Base-by-base conservation (phyloP, 2,797 vertebrate species). In the Phalloptychus januarius region DNA sequence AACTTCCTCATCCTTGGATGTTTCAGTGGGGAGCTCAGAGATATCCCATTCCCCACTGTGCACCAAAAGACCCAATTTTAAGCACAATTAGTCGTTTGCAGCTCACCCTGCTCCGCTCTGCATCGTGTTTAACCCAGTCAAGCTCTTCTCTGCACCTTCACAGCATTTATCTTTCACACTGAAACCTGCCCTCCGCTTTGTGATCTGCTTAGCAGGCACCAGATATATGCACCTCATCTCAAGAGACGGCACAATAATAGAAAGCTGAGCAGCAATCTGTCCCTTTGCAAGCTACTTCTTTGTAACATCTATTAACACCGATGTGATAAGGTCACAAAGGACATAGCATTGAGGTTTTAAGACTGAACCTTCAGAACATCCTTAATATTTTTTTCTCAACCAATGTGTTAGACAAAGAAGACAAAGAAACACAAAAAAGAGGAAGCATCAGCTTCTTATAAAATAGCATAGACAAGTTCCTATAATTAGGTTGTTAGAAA, bases 41-140 rank as follows among this genome's bases (percentile, higher is more conserved):
- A 87, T 91, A 91, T 92, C 94, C 88, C 85, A 91, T 90, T 94
- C 92, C 95, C 93, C 82, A 90, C 82, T 88, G 94, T 93, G 94
- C 85, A 28, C 87, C 92, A 87, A 90, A 93, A 95, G 94, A 95
- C 93, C 95, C 94, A 95, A 92, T 95, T 96, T 95, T 89, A 94
- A 96, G 94, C 91, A 95, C 93, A 95, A 95, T 95, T 95, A 95
- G 91, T 88, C 84, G 82, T 88, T 91, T 72, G 86, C 84, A 74
- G 84, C 88, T 82, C 88, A 75, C 91, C 87, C 89, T 81, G 83
- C 77, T 81, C 79, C 58, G 75, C 85, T 83, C 85, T 61, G 71
- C 79, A 77, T 85, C 72, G 54, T 83, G 83, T 86, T 90, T 81
- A 85, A 87, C 80, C 86, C 67, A 61, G 72, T 71, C 85, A 72